A percentile compares a stretch with the other conserved stretches of the same genome.
Evolutionary conservation across 2,888 invertebrate genomes (phyloP).

Genomic region (Aphrophora alni): DNA sequence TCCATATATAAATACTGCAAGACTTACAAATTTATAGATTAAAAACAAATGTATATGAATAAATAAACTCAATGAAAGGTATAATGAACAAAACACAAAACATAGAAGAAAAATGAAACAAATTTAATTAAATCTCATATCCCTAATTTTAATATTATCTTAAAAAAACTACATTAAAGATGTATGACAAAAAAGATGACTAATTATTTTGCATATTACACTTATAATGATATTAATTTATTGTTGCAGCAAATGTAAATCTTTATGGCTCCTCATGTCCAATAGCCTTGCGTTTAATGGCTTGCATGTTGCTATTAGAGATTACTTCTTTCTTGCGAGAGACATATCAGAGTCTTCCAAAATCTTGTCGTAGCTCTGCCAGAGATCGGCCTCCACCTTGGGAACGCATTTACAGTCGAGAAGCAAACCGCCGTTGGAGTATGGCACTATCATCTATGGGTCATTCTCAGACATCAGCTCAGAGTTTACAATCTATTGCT

Average conservation of each 20-base stretch:
- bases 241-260: slow-evolving; percentile 67
- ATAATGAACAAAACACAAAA: too few species aligned
- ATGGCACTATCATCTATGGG: slow-evolving; percentile 96
- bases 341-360: slow-evolving; percentile 74
- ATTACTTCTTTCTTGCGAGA: slow-evolving; percentile 97
- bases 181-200: too few species aligned
- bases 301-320: slow-evolving; percentile 94
- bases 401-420: slow-evolving; percentile 76
- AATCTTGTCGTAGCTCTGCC: slow-evolving; percentile 58
- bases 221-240: too few species aligned
- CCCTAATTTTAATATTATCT: too few species aligned
- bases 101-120: too few species aligned
- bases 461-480: slow-evolving; percentile 91
- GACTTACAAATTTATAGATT: too few species aligned
- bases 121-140: too few species aligned
- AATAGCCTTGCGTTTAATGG: slow-evolving; percentile 86
- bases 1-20: too few species aligned
- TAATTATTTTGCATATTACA: too few species aligned
- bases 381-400: slow-evolving; percentile 82
- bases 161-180: too few species aligned
- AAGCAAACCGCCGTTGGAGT: slow-evolving; percentile 92
- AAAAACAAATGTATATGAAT: too few species aligned
- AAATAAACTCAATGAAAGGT: too few species aligned
- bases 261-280: slow-evolving; percentile 84
- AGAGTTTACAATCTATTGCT: slow-evolving; percentile 88